Evolutionary conservation across 2,888 invertebrate genomes (phyloP).

Genomic region (Leptarthrus brevirostris): DNA sequence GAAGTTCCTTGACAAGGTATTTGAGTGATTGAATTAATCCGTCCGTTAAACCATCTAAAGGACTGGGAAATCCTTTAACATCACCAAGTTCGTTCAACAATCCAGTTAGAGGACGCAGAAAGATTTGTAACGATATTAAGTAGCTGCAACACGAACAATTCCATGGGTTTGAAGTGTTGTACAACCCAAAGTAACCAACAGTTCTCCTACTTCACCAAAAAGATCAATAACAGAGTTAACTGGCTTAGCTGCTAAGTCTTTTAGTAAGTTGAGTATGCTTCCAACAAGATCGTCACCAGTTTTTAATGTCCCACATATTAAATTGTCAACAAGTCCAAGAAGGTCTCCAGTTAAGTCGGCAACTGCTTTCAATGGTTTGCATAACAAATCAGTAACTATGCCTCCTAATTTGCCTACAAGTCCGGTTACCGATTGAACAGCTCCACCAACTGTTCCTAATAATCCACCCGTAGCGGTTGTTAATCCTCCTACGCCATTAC

Average conservation of each 20-base stretch:
- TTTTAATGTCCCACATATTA: slow-evolving; percentile 1
- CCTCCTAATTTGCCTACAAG: not conserved
- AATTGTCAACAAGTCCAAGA: not conserved
- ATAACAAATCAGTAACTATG: not conserved
- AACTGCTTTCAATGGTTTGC: slow-evolving; percentile 1
- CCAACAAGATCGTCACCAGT: not conserved
- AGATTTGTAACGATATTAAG: too few species aligned
- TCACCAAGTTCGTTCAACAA: not conserved
- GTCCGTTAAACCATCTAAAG: not conserved
- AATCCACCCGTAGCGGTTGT: too few species aligned
- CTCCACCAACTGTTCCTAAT: too few species aligned
- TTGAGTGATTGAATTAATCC: not conserved
- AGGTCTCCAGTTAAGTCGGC: not conserved
- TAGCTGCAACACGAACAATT: too few species aligned
- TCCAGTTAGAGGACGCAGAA: not conserved
- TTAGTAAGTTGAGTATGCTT: not conserved
- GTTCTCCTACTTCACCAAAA: not conserved
- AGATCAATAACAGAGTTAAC: not conserved
- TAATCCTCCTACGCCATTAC: not conserved
- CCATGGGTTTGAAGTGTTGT: not conserved
- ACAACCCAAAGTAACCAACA: not conserved
- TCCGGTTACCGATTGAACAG: not conserved
- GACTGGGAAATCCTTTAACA: not conserved
- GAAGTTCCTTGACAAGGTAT: not conserved
- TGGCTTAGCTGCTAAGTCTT: not conserved